Evolutionary conservation across 2,888 invertebrate species (phyloP).

Genomic region (Caenorhabditis becei): DNA sequence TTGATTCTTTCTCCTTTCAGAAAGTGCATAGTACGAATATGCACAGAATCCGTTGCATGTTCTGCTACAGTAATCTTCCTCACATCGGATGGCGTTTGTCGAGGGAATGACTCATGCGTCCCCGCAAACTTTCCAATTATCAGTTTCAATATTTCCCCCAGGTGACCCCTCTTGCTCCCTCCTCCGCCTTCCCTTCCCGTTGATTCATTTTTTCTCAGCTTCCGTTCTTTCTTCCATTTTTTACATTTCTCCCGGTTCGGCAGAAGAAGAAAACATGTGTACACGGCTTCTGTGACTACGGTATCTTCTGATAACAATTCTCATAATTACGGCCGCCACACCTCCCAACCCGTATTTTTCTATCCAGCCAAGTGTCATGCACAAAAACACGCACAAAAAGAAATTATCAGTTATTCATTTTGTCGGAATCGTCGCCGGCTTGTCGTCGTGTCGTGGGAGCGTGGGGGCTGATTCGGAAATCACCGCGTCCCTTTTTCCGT

Average conservation of each 20-base stretch:
- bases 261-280: not conserved
- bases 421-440: slow-evolving; percentile 19
- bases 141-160: not conserved
- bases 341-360: slow-evolving; percentile 20
- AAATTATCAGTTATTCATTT: slow-evolving; percentile 53
- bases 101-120: not conserved
- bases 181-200: not conserved
- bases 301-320: slow-evolving; percentile 43
- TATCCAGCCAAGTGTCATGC: slow-evolving; percentile 15
- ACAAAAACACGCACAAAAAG: slow-evolving; percentile 34
- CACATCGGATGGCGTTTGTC: not conserved
- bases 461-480: not conserved
- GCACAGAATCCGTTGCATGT: not conserved
- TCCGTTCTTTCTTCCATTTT: slow-evolving; percentile 2
- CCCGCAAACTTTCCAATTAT: slow-evolving; percentile 17
- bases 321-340: slow-evolving; percentile 34
- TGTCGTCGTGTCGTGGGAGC: slow-evolving; percentile 27
- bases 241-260: not conserved
- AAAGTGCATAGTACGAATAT: slow-evolving; percentile 16
- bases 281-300: slow-evolving; percentile 9
- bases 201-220: slow-evolving; percentile 4
- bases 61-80: too few species aligned
- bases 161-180: not conserved
- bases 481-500: not conserved
- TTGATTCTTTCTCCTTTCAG: slow-evolving; percentile 11